Base-by-base conservation (phyloP, 2,113 vertebrate species). In the Nestor notabilis region DNA sequence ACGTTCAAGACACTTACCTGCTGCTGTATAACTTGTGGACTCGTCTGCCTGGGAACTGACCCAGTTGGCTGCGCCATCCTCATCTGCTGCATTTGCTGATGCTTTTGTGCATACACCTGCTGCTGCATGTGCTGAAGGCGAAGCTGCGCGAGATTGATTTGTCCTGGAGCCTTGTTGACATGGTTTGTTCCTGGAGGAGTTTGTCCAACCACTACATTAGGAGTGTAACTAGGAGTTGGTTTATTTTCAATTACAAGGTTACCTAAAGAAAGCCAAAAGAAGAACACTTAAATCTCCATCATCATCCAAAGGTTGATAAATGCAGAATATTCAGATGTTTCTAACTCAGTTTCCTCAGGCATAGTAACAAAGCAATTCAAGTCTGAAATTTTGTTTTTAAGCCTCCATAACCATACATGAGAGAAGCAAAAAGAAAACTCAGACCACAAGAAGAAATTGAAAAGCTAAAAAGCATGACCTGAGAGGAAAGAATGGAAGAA, bases 101-200 rank as follows among this genome's bases (percentile, higher is more conserved):
- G 99, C 39, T 99, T 99, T 50, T 99, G 99, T 46, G 98, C 99
- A 29, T 99, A 99, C 18, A 99, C 99, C 95, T 99, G 99, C 75
- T 99, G 98, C 60, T 99, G 99, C 99, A 99, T 99, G 94, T 99
- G 99, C 95, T 99, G 99, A 66, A 99, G 98, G 24, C 99, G 98
- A 46, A 99, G 99, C 97, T 99, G 99, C 7, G 99, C 99, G 90
- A 99, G 98, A 58, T 99, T 99, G 96, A 99, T 99, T 96, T 99
- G 99, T 71, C 99, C 99, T 41, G 98, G 98, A 96, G 99, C 96
- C 98, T 99, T 99, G 89, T 80, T 98, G 35, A 98, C 78, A 55
- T 99, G 99, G 84, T 99, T 99, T 63, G 99, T 98, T 89, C 97
- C 98, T 65, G 98, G 97, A 84, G 99, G 98, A 96, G 98, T 97